Base-by-base conservation (phyloP, 2,888 invertebrate genomes). In the Bombyx huttoni region DNA sequence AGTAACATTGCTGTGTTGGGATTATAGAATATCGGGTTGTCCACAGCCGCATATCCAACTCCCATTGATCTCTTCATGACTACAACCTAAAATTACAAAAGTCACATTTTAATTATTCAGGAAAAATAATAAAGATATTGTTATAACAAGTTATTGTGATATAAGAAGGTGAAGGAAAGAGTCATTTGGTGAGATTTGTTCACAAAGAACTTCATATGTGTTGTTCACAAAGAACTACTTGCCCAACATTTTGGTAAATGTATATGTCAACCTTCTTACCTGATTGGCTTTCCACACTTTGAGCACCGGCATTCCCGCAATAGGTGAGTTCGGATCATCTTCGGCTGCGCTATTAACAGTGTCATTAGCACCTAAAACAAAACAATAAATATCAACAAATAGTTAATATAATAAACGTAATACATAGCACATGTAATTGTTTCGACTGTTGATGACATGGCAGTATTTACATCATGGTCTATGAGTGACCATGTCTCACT, bases 1-100 rank as follows among this genome's bases (percentile, higher is more conserved):
- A 97, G 89, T 71, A 97, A 89, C 97, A 97, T 93, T 49, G 91
- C 90, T 0, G 96, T 95, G 86, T 97, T 96, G 13, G 93, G 91
- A 75, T 96, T 96, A 89, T 96, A 97, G 90, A 97, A 97, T 59
- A 97, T 92, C 7, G 96, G 96, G 80, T 97, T 97, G 79, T 97
- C 97, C 0, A 97, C 96, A 0, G 96, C 96, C 0, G 96, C 96
- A 76, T 97, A 97, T 1, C 97, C 92, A 0, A 96, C 96, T 51
- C 96, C 96, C 67, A 96, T 90, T 0, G 96, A 94, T 63, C 97
- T 89, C 87, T 97, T 97, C 95, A 97, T 96, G 8, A 97, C 95
- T 49, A 97, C 92, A 49, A 96, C 94, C 94, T 94, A 53, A 12
- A 54, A 52, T 49, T n/a, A 47, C 40, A 14, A 49, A 34, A 9